These are phyloP conservation scores for Bicyclus anynana DNA, from an alignment of 1,140 invertebrate species.

Conservation along the genomic window DNA sequence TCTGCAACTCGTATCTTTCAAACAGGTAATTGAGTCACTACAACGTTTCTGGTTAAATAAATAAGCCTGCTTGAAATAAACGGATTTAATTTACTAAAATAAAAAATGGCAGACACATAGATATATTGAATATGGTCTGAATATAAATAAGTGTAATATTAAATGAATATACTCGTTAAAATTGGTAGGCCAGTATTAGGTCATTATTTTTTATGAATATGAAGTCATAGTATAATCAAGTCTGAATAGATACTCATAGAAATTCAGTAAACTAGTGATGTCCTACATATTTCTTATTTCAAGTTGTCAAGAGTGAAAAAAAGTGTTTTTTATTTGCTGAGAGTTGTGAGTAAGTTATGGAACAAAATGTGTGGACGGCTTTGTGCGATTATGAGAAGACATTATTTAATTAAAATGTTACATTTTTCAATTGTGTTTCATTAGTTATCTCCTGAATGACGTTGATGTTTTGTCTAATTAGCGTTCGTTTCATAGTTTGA, in stretches of 20 bases:
- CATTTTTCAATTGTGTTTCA: conserved; percentile 40
- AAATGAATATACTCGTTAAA: too few relatives aligned
- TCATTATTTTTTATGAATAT: conserved; percentile 1
- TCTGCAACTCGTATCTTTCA: too few relatives aligned
- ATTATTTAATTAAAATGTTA: conserved; percentile 75
- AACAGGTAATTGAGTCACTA: too few relatives aligned
- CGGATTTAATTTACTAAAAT: too few relatives aligned
- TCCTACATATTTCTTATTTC: conserved; percentile 51
- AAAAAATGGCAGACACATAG: too few relatives aligned
- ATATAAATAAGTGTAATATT: too few relatives aligned
- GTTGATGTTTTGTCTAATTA: too few relatives aligned
- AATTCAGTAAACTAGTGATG: neutral
- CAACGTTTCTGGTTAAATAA: too few relatives aligned
- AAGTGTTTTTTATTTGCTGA: conserved; percentile 66
- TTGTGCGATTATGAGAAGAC: conserved; percentile 58
- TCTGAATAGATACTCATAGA: neutral
- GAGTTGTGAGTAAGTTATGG: conserved; percentile 71
- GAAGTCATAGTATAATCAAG: neutral
- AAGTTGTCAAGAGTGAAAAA: conserved; percentile 47
- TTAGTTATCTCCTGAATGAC: neutral
- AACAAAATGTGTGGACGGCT: conserved; percentile 66
- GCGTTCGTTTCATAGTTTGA: too few relatives aligned
- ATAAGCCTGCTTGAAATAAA: too few relatives aligned
- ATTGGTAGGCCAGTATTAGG: conserved; percentile 13
- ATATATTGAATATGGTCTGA: too few relatives aligned